phyloP scores from a whole-genome alignment of 2,888 invertebrate genomes.

The Ochropleura leucogaster region DNA sequence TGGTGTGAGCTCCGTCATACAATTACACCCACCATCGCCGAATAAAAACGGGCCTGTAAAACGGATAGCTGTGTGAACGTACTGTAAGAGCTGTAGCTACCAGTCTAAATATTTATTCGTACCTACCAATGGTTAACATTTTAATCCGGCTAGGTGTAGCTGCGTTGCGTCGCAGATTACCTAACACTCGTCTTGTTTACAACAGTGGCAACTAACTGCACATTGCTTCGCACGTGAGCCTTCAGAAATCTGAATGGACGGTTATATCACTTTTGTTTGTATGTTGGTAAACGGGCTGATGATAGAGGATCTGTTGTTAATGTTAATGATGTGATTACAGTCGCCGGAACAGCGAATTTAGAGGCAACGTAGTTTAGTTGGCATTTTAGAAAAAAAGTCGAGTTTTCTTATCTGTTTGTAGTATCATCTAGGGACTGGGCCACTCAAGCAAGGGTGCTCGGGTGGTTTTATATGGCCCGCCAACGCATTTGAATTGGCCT shows the following conservation, averaged over 20 bases:
- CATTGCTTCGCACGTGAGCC: not conserved
- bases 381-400: not conserved
- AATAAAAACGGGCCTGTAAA: too few species aligned
- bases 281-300: not conserved
- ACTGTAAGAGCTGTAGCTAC: not conserved
- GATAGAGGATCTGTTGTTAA: not conserved
- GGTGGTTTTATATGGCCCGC: too few species aligned
- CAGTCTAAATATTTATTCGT: conserved; percentile 19
- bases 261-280: not conserved
- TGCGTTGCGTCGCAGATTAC: conserved; percentile 10
- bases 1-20: too few species aligned
- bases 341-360: not conserved
- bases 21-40: too few species aligned
- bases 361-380: not conserved
- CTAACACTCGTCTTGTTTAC: conserved; percentile 4
- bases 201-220: not conserved
- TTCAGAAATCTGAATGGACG: conserved; percentile 5
- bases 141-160: not conserved
- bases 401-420: not conserved
- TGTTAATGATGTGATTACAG: not conserved
- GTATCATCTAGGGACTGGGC: too few species aligned
- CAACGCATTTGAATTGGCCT: too few species aligned
- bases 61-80: too few species aligned
- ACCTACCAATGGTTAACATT: not conserved
- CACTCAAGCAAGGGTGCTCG: too few species aligned